Percentiles rank a stretch among this genome's conserved stretches.
phyloP scores from a whole-genome alignment of 1,140 invertebrate species.

The Asbolus verrucosus region DNA sequence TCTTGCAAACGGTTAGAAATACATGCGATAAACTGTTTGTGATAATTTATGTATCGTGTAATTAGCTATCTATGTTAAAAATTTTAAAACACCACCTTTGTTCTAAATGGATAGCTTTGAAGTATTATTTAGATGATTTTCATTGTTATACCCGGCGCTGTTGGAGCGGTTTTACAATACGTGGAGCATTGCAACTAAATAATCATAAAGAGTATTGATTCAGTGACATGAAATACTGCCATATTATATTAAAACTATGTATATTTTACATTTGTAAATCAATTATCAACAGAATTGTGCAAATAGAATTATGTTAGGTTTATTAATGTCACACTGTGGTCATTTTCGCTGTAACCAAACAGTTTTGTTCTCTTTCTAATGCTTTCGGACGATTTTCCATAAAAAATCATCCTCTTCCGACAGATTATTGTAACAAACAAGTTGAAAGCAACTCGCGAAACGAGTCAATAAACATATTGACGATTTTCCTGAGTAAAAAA shows the following conservation, averaged over 20 bases:
- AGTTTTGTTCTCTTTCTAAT: too few relatives aligned
- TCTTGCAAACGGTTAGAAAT: slow-evolving; percentile 47
- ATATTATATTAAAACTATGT: slow-evolving; percentile 31
- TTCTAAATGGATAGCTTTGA: slow-evolving; percentile 2
- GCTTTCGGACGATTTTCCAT: too few relatives aligned
- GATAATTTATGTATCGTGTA: slow-evolving; percentile 50
- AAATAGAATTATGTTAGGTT: slow-evolving; percentile 12
- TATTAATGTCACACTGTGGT: slow-evolving; percentile 1
- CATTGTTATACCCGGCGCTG: background rate
- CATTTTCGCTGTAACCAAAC: slow-evolving; percentile 20
- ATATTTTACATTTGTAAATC: slow-evolving; percentile 38
- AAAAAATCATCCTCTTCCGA: too few relatives aligned
- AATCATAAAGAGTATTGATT: background rate
- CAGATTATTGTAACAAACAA: too few relatives aligned
- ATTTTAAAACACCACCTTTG: slow-evolving; percentile 18
- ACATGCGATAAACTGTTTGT: slow-evolving; percentile 45
- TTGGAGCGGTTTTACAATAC: too few relatives aligned
- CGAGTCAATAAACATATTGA: too few relatives aligned
- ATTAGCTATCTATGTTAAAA: slow-evolving; percentile 41
- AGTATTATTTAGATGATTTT: slow-evolving; percentile 6
- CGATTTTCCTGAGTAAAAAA: slow-evolving; percentile 1
- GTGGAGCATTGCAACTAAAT: background rate
- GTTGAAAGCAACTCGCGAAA: too few relatives aligned
- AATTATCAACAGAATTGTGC: slow-evolving; percentile 34
- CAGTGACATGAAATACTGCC: slow-evolving; percentile 1